phyloP scores from a whole-genome alignment of 2,797 vertebrate genomes.

The Melopsittacus undulatus region DNA sequence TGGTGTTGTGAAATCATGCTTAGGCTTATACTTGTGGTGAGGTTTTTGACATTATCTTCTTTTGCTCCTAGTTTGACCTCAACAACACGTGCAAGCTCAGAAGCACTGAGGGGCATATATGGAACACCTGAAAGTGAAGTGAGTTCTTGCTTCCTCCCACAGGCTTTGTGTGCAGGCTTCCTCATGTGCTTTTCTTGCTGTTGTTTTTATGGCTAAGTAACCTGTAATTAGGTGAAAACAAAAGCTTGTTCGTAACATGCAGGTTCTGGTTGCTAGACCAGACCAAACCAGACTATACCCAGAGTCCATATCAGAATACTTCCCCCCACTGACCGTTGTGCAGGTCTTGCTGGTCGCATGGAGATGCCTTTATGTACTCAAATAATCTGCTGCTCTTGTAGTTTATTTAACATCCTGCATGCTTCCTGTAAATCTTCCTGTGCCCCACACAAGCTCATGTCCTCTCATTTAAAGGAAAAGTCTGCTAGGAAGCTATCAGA shows the following conservation, averaged over 20 bases:
- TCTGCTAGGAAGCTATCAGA: background rate
- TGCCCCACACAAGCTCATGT: background rate
- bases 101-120: slow-evolving; percentile 86
- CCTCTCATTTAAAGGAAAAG: background rate
- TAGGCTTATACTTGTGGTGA: background rate
- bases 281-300: background rate
- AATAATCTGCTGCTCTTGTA: background rate
- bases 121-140: slow-evolving; percentile 89
- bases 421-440: background rate
- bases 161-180: background rate
- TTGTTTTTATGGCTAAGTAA: background rate
- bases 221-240: background rate
- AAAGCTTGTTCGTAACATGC: background rate
- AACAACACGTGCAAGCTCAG: slow-evolving; percentile 93
- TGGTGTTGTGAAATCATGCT: background rate
- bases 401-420: background rate
- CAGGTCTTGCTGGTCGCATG: background rate
- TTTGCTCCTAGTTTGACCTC: slow-evolving; percentile 86
- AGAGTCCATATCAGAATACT: background rate
- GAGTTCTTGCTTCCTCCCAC: slow-evolving; percentile 43
- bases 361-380: background rate
- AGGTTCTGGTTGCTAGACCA: background rate
- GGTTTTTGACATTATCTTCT: background rate
- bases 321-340: background rate
- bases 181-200: background rate